These are phyloP conservation scores for Coptodon bakossiorum DNA, from an alignment of 2,113 vertebrate species.

Conservation along the genomic window DNA sequence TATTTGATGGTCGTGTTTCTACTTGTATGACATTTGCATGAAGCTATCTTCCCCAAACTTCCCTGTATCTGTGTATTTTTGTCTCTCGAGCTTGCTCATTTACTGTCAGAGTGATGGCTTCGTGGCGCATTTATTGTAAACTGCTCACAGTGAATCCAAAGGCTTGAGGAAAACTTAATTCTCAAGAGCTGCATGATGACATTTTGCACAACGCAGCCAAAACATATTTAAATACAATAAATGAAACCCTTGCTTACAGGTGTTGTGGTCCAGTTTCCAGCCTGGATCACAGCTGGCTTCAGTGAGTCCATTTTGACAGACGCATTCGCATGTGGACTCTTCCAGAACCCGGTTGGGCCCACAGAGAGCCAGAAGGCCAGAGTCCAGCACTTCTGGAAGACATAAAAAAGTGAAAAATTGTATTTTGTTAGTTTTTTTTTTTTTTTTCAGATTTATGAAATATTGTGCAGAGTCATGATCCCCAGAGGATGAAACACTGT, in stretches of 20 bases:
- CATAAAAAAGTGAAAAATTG: not conserved
- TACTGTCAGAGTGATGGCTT: not conserved
- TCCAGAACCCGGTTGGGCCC: constrained; percentile 68
- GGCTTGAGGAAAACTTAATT: not conserved
- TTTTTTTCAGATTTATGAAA: not conserved
- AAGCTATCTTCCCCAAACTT: not conserved
- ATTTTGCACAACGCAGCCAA: not conserved
- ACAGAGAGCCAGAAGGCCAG: constrained; percentile 62
- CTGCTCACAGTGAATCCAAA: not conserved
- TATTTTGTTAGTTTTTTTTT: not conserved
- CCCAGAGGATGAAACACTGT: not conserved
- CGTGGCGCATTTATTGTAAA: not conserved
- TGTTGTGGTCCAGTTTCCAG: constrained; percentile 66
- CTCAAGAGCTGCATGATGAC: not conserved
- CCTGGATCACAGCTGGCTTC: constrained; percentile 66
- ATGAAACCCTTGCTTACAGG: constrained; percentile 39
- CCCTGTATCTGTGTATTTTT: not conserved
- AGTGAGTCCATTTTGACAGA: constrained; percentile 70
- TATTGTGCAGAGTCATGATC: not conserved
- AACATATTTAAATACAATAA: not conserved
- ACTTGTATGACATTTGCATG: not conserved
- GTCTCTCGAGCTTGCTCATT: not conserved
- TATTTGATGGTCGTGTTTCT: not conserved
- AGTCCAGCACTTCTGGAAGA: constrained; percentile 50
- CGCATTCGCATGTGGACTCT: constrained; percentile 62